Evolutionary conservation across 2,888 invertebrate genomes (phyloP).

Genomic region (Oeneis ivallda): DNA sequence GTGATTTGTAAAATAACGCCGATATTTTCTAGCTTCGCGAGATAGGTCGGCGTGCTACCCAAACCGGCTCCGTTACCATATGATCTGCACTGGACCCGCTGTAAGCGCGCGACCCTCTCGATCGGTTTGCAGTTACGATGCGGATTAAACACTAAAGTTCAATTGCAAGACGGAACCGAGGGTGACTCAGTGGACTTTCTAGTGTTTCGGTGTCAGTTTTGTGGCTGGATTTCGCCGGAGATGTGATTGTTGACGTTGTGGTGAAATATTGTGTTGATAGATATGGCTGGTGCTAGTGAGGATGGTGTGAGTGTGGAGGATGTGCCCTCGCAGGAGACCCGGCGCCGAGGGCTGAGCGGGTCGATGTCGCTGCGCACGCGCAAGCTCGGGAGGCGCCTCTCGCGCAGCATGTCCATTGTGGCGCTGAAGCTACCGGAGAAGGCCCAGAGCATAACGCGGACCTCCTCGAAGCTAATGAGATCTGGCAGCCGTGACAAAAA

Average conservation of each 20-base stretch:
- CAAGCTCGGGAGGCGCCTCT: slow-evolving; percentile 77
- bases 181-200: slow-evolving; percentile 69
- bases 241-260: slow-evolving; percentile 70
- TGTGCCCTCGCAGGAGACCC: slow-evolving; percentile 50
- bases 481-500: slow-evolving; percentile 82
- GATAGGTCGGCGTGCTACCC: slow-evolving; percentile 41
- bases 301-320: slow-evolving; percentile 62
- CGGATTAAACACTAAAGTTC: slow-evolving; percentile 65
- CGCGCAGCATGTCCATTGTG: slow-evolving; percentile 80
- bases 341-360: slow-evolving; percentile 70
- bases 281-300: slow-evolving; percentile 75
- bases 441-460: slow-evolving; percentile 82
- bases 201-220: slow-evolving; percentile 55
- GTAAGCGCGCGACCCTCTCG: slow-evolving; percentile 56
- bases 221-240: slow-evolving; percentile 62
- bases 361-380: slow-evolving; percentile 77
- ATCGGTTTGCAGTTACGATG: slow-evolving; percentile 63
- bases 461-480: slow-evolving; percentile 81
- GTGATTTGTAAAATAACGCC: slow-evolving; percentile 22
- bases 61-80: slow-evolving; percentile 72
- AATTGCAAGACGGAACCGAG: slow-evolving; percentile 51
- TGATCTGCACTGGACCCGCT: slow-evolving; percentile 56
- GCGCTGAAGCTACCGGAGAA: slow-evolving; percentile 80
- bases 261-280: slow-evolving; percentile 48
- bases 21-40: slow-evolving; percentile 32